These are phyloP conservation scores for Ophiodon elongatus DNA, from an alignment of 2,113 vertebrate species.

Conservation along the genomic window DNA sequence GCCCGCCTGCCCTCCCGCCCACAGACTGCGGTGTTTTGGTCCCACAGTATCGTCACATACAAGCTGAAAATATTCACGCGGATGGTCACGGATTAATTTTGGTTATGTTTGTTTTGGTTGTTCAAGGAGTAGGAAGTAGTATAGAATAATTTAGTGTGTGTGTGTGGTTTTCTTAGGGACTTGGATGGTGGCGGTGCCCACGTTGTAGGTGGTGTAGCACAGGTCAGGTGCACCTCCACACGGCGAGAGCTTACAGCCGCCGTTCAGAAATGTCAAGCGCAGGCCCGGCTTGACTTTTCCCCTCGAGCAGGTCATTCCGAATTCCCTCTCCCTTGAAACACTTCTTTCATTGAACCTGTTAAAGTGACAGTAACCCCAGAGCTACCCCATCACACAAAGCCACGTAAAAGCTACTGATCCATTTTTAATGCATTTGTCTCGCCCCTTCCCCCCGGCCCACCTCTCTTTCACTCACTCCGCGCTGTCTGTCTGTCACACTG, in stretches of 20 bases:
- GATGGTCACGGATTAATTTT: not conserved
- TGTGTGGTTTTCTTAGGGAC: not conserved
- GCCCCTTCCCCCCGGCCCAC: not conserved
- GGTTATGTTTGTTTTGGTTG: not conserved
- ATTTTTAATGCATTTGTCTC: conserved; percentile 52
- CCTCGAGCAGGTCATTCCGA: conserved; percentile 20
- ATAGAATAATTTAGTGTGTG: not conserved
- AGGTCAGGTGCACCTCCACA: not conserved
- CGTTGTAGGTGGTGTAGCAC: conserved; percentile 7
- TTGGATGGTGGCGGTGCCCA: not conserved
- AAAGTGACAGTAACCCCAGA: conserved; percentile 51
- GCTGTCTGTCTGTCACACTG: conserved; percentile 17
- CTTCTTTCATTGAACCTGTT: conserved; percentile 49
- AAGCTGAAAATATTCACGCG: conserved; percentile 5
- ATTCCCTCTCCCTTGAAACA: conserved; percentile 21
- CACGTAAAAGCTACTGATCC: conserved; percentile 24
- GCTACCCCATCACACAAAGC: conserved; percentile 45
- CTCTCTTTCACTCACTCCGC: conserved; percentile 7
- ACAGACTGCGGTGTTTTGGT: conserved; percentile 14
- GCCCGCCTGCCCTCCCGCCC: conserved; percentile 8
- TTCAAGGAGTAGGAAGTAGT: not conserved
- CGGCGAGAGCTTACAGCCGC: conserved; percentile 12
- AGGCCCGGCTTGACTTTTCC: conserved; percentile 18
- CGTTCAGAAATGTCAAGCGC: conserved; percentile 40
- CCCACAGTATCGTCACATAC: not conserved